Base-by-base conservation (phyloP, 2,113 vertebrate genomes). In the Clarias magur region DNA sequence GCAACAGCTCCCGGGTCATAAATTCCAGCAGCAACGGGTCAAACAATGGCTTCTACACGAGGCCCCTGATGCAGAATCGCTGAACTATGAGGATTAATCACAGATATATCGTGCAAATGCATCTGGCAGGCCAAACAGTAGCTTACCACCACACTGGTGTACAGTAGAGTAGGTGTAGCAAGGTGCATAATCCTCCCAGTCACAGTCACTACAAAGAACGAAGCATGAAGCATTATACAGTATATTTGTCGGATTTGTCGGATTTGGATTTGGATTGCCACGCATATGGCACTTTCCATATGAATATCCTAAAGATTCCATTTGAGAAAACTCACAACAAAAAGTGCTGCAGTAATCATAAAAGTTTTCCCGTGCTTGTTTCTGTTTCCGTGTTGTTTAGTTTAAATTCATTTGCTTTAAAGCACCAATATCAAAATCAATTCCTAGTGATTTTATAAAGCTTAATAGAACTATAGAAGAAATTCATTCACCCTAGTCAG, bases 31-130 rank as follows among this genome's bases (percentile, higher is more conserved):
- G 27, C 25, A 25, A 80, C 17, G 54, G 78, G 76, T 80, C 76
- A 80, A 57, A 30, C 76, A 80, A 80, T 80, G 78, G 27, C 56
- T 80, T 80, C n/a, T 80, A 80, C 23, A 80, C 12, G 27, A 80
- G 78, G 78, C 56, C n/a, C 8, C 54, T 60, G 78, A 25, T 80
- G 56, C 19, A 60, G 56, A 80, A 80, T 60, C 56, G 56, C 78
- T 80, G 78, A 59, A 80, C 56, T 60, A 30, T 60, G 80, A 82
- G 80, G 60, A 82, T 82, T 82, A n/a, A 82, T 63, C 80, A 65
- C 34, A 48, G 60, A 82, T 65, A 23, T 82, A 82, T 82, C 48
- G 34, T 5, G 13, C 59, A 63, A 63, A 63, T 65, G 80, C 60
- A 23, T 38, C 34, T n/a, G 60, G 60, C 38, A 65, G 30, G 59